These are phyloP conservation scores for Oncorhynchus nerka DNA, from an alignment of 2,113 vertebrate genomes.

Conservation along the genomic window DNA sequence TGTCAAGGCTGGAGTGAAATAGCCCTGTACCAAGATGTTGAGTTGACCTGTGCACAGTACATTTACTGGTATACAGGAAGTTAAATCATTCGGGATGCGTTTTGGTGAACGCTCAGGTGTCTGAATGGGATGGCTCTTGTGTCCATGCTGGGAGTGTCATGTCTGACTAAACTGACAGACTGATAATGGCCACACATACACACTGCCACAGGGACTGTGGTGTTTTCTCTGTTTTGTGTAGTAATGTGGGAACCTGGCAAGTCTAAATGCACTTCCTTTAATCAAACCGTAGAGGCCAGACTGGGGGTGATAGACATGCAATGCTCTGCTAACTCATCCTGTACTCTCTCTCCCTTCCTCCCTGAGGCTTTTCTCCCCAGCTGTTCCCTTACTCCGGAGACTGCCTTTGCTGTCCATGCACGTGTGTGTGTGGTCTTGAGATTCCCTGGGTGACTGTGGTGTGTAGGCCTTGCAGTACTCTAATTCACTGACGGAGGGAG, in stretches of 20 bases:
- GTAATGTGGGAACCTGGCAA: too few relatives aligned
- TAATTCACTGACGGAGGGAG: conserved; percentile 40
- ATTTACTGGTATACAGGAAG: conserved; percentile 51
- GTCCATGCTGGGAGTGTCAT: conserved; percentile 54
- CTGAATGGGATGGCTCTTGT: conserved; percentile 54
- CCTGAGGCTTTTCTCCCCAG: too few relatives aligned
- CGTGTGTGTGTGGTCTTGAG: neutral
- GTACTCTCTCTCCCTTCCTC: too few relatives aligned
- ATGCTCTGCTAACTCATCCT: too few relatives aligned
- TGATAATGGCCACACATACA: neutral
- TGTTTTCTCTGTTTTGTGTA: too few relatives aligned
- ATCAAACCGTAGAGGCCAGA: too few relatives aligned
- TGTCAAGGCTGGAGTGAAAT: too few relatives aligned
- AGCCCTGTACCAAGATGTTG: too few relatives aligned
- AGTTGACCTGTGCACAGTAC: conserved; percentile 20
- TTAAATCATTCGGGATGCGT: conserved; percentile 52
- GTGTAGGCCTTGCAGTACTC: conserved; percentile 24
- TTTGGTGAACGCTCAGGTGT: conserved; percentile 43
- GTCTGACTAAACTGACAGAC: conserved; percentile 40
- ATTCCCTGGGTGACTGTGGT: neutral
- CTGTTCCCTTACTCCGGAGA: too few relatives aligned
- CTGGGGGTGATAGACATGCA: too few relatives aligned
- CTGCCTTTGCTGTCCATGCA: too few relatives aligned
- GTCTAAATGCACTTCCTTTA: too few relatives aligned
- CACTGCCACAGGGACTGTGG: conserved; percentile 17